phyloP scores from a whole-genome alignment of 1,140 invertebrate species.

The Agrilus planipennis region DNA sequence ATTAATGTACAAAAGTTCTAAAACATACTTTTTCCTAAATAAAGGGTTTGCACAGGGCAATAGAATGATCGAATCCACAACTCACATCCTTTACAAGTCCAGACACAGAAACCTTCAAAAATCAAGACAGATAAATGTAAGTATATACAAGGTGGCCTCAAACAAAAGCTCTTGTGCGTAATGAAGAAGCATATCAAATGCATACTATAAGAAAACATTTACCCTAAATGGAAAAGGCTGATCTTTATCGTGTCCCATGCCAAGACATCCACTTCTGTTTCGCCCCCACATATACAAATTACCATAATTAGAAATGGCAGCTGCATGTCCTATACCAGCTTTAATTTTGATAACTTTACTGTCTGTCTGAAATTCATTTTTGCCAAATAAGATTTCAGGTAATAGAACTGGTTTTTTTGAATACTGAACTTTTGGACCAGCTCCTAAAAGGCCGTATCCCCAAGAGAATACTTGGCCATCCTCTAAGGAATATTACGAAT shows the following conservation, averaged over 20 bases:
- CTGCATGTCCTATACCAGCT: slow-evolving; percentile 66
- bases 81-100: slow-evolving; percentile 57
- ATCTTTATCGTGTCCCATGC: slow-evolving; percentile 64
- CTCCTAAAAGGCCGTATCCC: slow-evolving; percentile 86
- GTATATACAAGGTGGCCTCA: too few species aligned
- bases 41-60: slow-evolving; percentile 65
- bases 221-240: slow-evolving; percentile 84
- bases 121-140: slow-evolving; percentile 4
- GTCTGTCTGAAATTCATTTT: slow-evolving; percentile 66
- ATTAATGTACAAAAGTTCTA: too few species aligned
- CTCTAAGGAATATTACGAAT: slow-evolving; percentile 40
- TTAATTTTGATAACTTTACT: slow-evolving; percentile 51
- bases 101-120: slow-evolving; percentile 54
- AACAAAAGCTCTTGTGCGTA: slow-evolving; percentile 1
- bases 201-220: slow-evolving; percentile 12
- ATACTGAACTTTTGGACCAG: slow-evolving; percentile 65
- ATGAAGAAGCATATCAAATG: background rate
- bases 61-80: slow-evolving; percentile 77
- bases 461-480: slow-evolving; percentile 77
- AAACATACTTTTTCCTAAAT: slow-evolving; percentile 10
- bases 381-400: slow-evolving; percentile 70
- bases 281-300: slow-evolving; percentile 86
- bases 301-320: slow-evolving; percentile 65
- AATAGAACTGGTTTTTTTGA: slow-evolving; percentile 55
- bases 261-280: slow-evolving; percentile 72